Conservation (phyloP, 2,797 vertebrate species). For the Pipistrellus nathusii region DNA sequence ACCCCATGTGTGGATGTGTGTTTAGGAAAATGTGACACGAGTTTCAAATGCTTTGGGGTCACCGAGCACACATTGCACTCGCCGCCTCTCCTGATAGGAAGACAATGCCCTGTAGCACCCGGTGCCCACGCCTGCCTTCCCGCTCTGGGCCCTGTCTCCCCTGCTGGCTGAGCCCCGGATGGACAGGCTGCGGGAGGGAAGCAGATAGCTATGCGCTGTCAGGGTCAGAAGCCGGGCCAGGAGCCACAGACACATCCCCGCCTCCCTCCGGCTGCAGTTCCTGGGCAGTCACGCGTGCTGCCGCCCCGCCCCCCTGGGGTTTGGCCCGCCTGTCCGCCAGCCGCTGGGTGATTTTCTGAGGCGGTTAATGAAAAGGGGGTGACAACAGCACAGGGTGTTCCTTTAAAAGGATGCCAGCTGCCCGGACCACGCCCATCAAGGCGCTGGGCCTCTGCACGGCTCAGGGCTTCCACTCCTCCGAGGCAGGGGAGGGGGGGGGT, state of each 20-base stretch:
- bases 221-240: neutral
- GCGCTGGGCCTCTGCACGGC: accelerated
- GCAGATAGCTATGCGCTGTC: neutral
- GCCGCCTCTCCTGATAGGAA: neutral
- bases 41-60: neutral
- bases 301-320: neutral
- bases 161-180: neutral
- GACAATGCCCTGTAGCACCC: neutral
- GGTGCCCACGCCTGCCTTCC: neutral
- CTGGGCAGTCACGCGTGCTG: neutral
- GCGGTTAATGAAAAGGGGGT: neutral
- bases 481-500: neutral
- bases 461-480: neutral
- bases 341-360: neutral
- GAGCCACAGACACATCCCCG: constrained; percentile 42
- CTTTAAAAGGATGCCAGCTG: accelerated
- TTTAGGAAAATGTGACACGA: neutral
- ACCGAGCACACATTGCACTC: neutral
- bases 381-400: neutral
- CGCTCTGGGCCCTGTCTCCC: neutral
- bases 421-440: accelerated
- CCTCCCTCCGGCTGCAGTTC: accelerated
- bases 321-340: neutral
- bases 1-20: too few species aligned
- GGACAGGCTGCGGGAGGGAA: constrained; percentile 23